These are phyloP conservation scores for Sarcophaga subvicina DNA, from an alignment of 2,888 invertebrate genomes.

Conservation along the genomic window DNA sequence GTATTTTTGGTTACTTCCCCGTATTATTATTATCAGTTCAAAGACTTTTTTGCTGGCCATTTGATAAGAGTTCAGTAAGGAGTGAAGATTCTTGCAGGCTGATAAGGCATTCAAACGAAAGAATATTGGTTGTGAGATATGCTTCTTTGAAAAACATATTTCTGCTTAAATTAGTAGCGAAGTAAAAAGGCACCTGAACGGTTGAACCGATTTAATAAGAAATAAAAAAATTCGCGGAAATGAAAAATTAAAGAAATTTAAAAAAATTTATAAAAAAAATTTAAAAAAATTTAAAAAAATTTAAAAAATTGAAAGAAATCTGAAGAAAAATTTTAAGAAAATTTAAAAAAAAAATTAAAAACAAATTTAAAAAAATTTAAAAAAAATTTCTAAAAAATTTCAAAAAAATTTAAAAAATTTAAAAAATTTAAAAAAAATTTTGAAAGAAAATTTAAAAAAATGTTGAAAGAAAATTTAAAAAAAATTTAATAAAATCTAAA, in stretches of 20 bases:
- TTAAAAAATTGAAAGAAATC: no score
- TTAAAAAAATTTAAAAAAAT: background rate
- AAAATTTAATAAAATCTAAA: no score
- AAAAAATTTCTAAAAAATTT: no score
- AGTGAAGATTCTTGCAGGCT: background rate
- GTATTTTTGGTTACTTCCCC: background rate
- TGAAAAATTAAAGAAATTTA: no score
- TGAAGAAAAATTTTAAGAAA: background rate
- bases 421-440: no score
- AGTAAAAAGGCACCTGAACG: conserved; percentile 16
- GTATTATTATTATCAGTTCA: conserved; percentile 17
- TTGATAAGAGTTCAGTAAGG: conserved; percentile 19
- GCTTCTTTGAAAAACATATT: background rate
- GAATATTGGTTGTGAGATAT: background rate
- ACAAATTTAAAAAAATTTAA: background rate
- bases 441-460: background rate
- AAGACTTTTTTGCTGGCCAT: conserved; percentile 8
- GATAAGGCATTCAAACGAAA: conserved; percentile 22
- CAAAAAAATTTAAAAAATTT: no score
- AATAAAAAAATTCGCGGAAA: background rate
- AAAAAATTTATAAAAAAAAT: background rate
- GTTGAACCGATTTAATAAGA: background rate
- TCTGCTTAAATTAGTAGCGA: conserved; percentile 33
- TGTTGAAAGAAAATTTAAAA: background rate
- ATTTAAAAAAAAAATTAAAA: conserved; percentile 1